phyloP scores from a whole-genome alignment of 2,888 invertebrate genomes.

The Falcaria lacertinaria region DNA sequence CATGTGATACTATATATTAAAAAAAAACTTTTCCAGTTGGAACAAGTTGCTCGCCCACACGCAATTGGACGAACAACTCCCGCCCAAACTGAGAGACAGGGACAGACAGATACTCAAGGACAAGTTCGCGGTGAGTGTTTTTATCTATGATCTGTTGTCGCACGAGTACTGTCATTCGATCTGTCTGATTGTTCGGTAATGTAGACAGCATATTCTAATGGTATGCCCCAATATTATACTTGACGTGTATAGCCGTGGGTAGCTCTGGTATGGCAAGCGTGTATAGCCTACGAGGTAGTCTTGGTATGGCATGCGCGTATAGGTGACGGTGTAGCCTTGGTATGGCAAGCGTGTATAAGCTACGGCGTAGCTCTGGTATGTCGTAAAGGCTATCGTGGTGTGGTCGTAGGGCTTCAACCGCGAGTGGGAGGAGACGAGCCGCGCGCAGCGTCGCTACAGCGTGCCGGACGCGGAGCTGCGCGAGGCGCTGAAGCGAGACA shows the following conservation, averaged over 20 bases:
- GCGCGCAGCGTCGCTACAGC: constrained; percentile 92
- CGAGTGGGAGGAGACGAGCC: constrained; percentile 94
- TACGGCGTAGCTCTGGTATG: too few species aligned
- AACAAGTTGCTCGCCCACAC: constrained; percentile 88
- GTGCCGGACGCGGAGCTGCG: constrained; percentile 95
- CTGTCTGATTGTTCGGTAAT: too few species aligned
- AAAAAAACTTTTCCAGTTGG: constrained; percentile 89
- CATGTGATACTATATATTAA: too few species aligned
- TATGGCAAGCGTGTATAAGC: too few species aligned
- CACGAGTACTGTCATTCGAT: too few species aligned
- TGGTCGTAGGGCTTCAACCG: constrained; percentile 91
- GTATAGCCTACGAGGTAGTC: too few species aligned
- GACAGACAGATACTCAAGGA: constrained; percentile 93
- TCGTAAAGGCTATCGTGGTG: neutral
- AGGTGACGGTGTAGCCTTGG: too few species aligned
- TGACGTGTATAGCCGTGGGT: too few species aligned
- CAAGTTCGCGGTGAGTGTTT: constrained; percentile 88
- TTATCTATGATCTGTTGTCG: neutral
- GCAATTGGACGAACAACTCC: constrained; percentile 82
- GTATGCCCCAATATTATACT: too few species aligned
- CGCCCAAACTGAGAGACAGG: constrained; percentile 89
- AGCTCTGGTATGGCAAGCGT: too few species aligned
- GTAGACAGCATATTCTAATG: too few species aligned
- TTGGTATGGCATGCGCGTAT: too few species aligned
- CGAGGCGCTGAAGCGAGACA: constrained; percentile 92